Evolutionary conservation across 2,797 vertebrate species (phyloP).

Genomic region (Botia almorhae): DNA sequence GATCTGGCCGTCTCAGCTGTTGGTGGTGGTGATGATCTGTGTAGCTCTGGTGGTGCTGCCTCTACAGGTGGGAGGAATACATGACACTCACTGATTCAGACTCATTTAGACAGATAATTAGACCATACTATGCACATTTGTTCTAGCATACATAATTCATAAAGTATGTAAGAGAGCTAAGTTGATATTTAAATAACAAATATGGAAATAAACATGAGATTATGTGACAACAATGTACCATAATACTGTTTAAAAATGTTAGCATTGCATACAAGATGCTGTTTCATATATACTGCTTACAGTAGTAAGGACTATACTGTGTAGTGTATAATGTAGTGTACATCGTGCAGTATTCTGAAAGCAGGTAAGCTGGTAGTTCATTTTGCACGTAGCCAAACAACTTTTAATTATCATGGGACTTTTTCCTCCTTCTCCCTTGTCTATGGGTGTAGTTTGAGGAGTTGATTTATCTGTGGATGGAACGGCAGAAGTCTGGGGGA

Average conservation of each 20-base stretch:
- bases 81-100: background rate
- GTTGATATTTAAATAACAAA: no score
- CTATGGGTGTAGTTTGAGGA: slow-evolving; percentile 79
- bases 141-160: background rate
- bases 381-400: no score
- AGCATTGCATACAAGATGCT: background rate
- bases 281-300: background rate
- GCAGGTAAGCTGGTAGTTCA: no score
- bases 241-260: background rate
- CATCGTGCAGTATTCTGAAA: no score
- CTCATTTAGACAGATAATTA: background rate
- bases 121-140: background rate
- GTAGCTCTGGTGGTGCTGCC: slow-evolving; percentile 85
- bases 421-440: slow-evolving; percentile 11
- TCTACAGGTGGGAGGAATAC: slow-evolving; percentile 75
- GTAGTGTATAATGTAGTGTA: no score
- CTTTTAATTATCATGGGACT: background rate
- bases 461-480: slow-evolving; percentile 86
- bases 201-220: no score
- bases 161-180: no score
- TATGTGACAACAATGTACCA: no score
- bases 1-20: slow-evolving; percentile 86
- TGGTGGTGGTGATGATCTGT: slow-evolving; percentile 87
- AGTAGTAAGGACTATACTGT: no score
- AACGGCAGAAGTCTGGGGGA: slow-evolving; percentile 84